Evolutionary conservation across 2,797 vertebrate species (phyloP), one percentile per base, ranked within the genome.

Genomic region (Mareca penelope): DNA sequence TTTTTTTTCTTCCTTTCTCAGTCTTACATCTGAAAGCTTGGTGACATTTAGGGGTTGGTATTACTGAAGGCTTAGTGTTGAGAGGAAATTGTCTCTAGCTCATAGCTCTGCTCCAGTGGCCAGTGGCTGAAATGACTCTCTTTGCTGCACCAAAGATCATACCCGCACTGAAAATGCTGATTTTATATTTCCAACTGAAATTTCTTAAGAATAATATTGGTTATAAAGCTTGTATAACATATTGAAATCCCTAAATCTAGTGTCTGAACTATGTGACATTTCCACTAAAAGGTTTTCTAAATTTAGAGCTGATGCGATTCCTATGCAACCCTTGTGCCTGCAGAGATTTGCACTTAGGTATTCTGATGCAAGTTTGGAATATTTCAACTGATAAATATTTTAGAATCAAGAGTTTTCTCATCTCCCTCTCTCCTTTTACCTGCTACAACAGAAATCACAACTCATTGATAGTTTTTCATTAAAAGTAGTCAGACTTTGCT

Each of bases 261-360:
- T 70, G 63, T 59, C 87, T 95, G 92, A 96, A 93, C 87, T 83
- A 42, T 85, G 80, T 88, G 86, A 90, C 69, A 85, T 89, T 94
- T 93, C 76, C 76, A 88, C 92, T 91, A 94, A 85, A 95, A 92
- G 65, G 82, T 78, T 89, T 91, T 44, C 92, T 94, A 89, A 92
- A 93, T 93, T 88, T 88, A 95, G 93, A 95, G 57, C 42, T 75
- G 44, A 88, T 91, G 33, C 53, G 77, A 93, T 90, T 93, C 59
- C 91, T 90, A 44, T 79, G 77, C n/a, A 95, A 80, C 67, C 63
- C 67, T 61, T 70, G 46, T 6, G 64, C 80, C 50, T 73, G 48
- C 4, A 81, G 60, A 80, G 56, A 96, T 76, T 84, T 88, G 60
- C 80, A 61, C 44, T 93, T 91, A 0, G 2, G 37, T 63, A 84